Evolutionary conservation across 2,888 invertebrate genomes (phyloP), one percentile per base, ranked within the genome.

Genomic region (Gasteruption jaculator): DNA sequence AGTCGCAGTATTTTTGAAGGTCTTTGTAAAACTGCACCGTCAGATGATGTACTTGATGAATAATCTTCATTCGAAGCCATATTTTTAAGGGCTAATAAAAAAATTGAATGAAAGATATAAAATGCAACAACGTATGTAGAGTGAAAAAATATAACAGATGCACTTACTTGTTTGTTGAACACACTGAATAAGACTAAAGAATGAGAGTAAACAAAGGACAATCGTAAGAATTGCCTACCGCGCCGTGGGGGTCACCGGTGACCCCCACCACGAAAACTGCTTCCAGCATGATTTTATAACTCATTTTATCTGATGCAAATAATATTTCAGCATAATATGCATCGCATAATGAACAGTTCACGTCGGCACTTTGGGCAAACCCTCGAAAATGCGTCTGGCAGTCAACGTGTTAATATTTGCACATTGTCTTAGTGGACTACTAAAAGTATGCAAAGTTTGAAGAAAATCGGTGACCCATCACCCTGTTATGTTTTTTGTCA

Each of bases 61-160:
- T 38, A 38, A 42, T 42, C 42, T 42, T 42, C 42, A 42, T 21
- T 42, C 38, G 42, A 42, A 30, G 18, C 25, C 37, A 42, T 42
- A 42, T 37, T 31, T 42, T n/a, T 37, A 37, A 37, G 42, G 30
- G 37, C 37, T 31, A 42, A 42, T 31, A 31, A 36, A 41, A 36
- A 30, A 35, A 41, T 41, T 36, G 12, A 41, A 37, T 41, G 12
- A 36, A 36, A 35, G 16, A 4, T 39, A 32, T 32, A 22, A 32
- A 39, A 33, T 33, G 32, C 24, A 32, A 37, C 30, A 42, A 42
- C 31, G 10, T 42, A 24, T 37, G 26, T 42, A 32, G 10, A 24
- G 31, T 37, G 32, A 18, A 21, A 42, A 24, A 42, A 18, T 37
- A 42, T 31, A 38, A 42, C 21, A 36, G 30, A 41, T 19, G 41